A percentile compares a stretch with the other conserved stretches of the same genome.
These are phyloP conservation scores for Epizoanthus scotinus DNA, from an alignment of 92 coral and sea anemone species.

Conservation along the genomic window DNA sequence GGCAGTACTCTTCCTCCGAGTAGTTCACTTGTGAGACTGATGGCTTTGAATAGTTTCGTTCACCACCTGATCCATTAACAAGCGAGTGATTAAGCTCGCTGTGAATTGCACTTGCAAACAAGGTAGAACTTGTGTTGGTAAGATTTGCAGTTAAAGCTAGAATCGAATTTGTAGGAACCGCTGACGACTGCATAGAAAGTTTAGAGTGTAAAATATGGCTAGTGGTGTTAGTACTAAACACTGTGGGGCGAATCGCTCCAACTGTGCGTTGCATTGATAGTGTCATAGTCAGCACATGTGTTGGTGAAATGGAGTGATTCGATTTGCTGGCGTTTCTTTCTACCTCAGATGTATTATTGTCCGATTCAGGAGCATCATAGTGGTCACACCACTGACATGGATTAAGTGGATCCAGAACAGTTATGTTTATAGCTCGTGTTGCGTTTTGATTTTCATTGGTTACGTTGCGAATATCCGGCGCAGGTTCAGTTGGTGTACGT, in stretches of 20 bases:
- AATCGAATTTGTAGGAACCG: not conserved
- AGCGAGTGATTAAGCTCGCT: too few relatives aligned
- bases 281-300: too few relatives aligned
- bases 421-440: conserved; percentile 46
- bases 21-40: too few relatives aligned
- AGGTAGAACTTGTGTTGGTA: too few relatives aligned
- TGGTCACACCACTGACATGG: conserved; percentile 92
- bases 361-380: conserved; percentile 43
- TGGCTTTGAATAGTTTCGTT: not conserved
- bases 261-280: conserved; percentile 56
- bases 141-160: too few relatives aligned
- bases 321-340: conserved; percentile 17
- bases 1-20: too few relatives aligned
- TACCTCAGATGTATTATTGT: too few relatives aligned
- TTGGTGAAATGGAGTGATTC: not conserved
- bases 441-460: too few relatives aligned
- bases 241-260: conserved; percentile 62
- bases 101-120: too few relatives aligned
- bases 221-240: conserved; percentile 71
- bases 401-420: conserved; percentile 66
- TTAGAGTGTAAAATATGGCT: not conserved
- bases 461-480: too few relatives aligned
- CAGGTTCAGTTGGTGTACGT: too few relatives aligned
- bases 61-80: not conserved
- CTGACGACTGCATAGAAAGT: conserved; percentile 78